Percentiles rank a stretch among this genome's conserved stretches.
These are phyloP conservation scores for Chitala chitala DNA, from an alignment of 2,113 vertebrate genomes.

Conservation along the genomic window DNA sequence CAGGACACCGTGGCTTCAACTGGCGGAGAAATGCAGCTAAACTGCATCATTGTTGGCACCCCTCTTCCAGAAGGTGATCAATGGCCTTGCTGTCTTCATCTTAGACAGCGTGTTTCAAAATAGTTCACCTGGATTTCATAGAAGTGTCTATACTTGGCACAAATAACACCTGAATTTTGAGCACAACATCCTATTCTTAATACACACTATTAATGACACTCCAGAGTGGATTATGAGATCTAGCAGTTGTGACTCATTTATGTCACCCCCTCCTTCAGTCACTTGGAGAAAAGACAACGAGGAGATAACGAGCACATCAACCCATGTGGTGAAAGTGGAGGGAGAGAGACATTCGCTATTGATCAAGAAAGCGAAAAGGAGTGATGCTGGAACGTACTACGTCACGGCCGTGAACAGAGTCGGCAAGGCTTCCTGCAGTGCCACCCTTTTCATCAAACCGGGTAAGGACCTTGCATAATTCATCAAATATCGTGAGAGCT, in stretches of 20 bases:
- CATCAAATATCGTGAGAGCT: background rate
- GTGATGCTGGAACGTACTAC: slow-evolving; percentile 77
- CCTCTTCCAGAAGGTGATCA: slow-evolving; percentile 80
- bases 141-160: too few relatives aligned
- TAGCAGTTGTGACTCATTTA: background rate
- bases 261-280: slow-evolving; percentile 53
- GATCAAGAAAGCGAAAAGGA: slow-evolving; percentile 67
- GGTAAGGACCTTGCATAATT: slow-evolving; percentile 52
- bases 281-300: slow-evolving; percentile 78
- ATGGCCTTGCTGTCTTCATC: background rate
- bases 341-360: slow-evolving; percentile 85
- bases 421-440: slow-evolving; percentile 75
- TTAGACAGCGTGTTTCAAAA: too few relatives aligned
- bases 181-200: too few relatives aligned
- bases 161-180: too few relatives aligned
- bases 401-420: slow-evolving; percentile 82
- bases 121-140: too few relatives aligned
- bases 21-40: slow-evolving; percentile 78
- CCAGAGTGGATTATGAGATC: background rate
- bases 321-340: slow-evolving; percentile 76
- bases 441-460: slow-evolving; percentile 74
- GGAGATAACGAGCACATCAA: slow-evolving; percentile 50
- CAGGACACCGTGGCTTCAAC: slow-evolving; percentile 69
- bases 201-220: background rate
- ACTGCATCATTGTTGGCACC: slow-evolving; percentile 82